Percentiles rank a stretch among this genome's conserved stretches.
These are phyloP conservation scores for Microctonus aethiopoides DNA, from an alignment of 2,888 invertebrate species.

Conservation along the genomic window DNA sequence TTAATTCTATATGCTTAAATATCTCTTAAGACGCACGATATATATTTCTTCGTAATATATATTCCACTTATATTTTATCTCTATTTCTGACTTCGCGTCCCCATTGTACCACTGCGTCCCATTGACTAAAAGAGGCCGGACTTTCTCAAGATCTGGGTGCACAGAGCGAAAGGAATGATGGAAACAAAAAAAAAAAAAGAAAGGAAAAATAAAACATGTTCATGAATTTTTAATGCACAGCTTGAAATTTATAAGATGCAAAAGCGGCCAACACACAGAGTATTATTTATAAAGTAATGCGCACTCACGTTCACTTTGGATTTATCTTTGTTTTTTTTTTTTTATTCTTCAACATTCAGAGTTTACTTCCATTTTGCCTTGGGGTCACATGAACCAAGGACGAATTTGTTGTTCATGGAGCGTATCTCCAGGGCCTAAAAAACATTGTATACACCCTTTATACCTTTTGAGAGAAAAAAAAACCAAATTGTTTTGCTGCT, in stretches of 20 bases:
- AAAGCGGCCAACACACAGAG: too few species aligned
- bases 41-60: too few species aligned
- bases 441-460: neutral
- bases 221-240: constrained; percentile 36
- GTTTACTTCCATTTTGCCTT: constrained; percentile 1
- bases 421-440: constrained; percentile 7
- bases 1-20: neutral
- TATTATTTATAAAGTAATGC: neutral
- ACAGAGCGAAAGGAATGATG: constrained; percentile 17
- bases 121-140: constrained; percentile 17
- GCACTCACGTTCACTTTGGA: constrained; percentile 10
- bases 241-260: neutral
- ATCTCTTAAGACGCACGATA: constrained; percentile 16
- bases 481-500: constrained; percentile 15
- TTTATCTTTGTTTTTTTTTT: neutral
- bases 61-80: constrained; percentile 6
- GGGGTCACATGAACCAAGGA: constrained; percentile 13
- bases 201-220: constrained; percentile 16
- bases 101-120: constrained; percentile 20
- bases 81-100: constrained; percentile 14
- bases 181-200: constrained; percentile 21
- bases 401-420: constrained; percentile 10
- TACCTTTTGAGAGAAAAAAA: neutral
- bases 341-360: neutral
- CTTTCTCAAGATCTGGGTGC: constrained; percentile 6